These are phyloP conservation scores for Drosophila greeni DNA, from an alignment of 2,888 invertebrate species.

Conservation along the genomic window DNA sequence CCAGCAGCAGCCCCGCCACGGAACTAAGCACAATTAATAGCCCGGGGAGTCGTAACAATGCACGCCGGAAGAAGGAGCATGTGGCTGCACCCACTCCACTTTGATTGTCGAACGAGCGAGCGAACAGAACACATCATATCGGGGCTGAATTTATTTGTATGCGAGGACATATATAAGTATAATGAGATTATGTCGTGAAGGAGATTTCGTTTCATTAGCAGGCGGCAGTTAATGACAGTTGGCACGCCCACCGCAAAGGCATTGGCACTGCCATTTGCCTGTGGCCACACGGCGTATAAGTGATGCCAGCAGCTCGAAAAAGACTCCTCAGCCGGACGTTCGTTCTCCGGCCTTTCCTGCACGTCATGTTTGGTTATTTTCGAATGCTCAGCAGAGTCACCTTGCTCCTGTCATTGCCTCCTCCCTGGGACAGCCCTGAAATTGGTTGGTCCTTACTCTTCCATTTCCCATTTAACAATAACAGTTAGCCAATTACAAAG, in stretches of 20 bases:
- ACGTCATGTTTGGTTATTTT: conserved; percentile 28
- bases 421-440: too few relatives aligned
- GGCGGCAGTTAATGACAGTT: conserved; percentile 55
- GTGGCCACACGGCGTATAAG: conserved; percentile 34
- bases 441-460: conserved; percentile 19
- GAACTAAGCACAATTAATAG: conserved; percentile 72
- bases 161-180: conserved; percentile 61
- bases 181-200: conserved; percentile 64
- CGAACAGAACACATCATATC: conserved; percentile 29
- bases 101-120: conserved; percentile 20
- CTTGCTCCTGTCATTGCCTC: conserved; percentile 34
- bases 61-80: conserved; percentile 27
- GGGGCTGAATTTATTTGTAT: conserved; percentile 37
- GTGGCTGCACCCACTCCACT: conserved; percentile 8
- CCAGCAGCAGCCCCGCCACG: conserved; percentile 21
- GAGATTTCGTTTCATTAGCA: conserved; percentile 65
- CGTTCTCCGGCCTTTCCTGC: conserved; percentile 6
- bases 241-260: conserved; percentile 12
- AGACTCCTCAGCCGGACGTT: not conserved
- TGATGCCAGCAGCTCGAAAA: conserved; percentile 10
- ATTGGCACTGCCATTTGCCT: conserved; percentile 1
- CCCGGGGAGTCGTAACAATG: conserved; percentile 57
- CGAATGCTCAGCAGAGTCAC: conserved; percentile 16
- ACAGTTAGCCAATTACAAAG: conserved; percentile 68
- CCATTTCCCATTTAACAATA: conserved; percentile 59